These are phyloP conservation scores for Apodemia duryi DNA, from an alignment of 2,888 invertebrate species.

Conservation along the genomic window DNA sequence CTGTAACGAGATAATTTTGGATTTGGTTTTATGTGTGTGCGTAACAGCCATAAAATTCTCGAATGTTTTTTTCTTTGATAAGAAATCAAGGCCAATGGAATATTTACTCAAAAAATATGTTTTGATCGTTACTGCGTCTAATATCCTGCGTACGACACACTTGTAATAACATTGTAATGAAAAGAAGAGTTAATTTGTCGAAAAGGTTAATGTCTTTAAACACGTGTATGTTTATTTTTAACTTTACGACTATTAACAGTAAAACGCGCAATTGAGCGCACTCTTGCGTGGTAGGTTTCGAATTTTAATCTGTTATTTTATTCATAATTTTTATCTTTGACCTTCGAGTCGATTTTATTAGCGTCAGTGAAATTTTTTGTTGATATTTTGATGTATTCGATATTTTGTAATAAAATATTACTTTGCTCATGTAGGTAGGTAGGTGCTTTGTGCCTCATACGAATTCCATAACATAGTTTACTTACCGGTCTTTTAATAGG, in stretches of 20 bases:
- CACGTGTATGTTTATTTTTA: slow-evolving; percentile 15
- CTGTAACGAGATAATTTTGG: slow-evolving; percentile 22
- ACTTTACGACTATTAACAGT: slow-evolving; percentile 15
- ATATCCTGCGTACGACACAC: background rate
- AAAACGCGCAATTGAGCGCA: slow-evolving; percentile 14
- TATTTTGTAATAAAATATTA: background rate
- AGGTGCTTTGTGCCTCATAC: too few relatives aligned
- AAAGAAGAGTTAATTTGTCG: slow-evolving; percentile 14
- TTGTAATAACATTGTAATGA: slow-evolving; percentile 12
- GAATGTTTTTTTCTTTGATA: slow-evolving; percentile 17
- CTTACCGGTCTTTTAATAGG: too few relatives aligned
- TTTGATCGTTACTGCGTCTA: slow-evolving; percentile 9
- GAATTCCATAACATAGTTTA: too few relatives aligned
- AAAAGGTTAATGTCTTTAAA: slow-evolving; percentile 15
- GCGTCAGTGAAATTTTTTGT: background rate
- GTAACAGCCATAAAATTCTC: slow-evolving; percentile 9
- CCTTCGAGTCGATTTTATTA: slow-evolving; percentile 10
- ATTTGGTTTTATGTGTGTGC: slow-evolving; percentile 19
- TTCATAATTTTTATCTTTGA: slow-evolving; percentile 14
- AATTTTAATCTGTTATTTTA: slow-evolving; percentile 14
- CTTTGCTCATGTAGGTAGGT: background rate
- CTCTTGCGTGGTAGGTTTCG: slow-evolving; percentile 16
- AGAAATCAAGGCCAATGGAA: slow-evolving; percentile 10
- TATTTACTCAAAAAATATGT: slow-evolving; percentile 14
- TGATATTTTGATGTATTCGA: background rate